phyloP scores from a whole-genome alignment of 2,113 vertebrate species.

The Zosterops pallidus region DNA sequence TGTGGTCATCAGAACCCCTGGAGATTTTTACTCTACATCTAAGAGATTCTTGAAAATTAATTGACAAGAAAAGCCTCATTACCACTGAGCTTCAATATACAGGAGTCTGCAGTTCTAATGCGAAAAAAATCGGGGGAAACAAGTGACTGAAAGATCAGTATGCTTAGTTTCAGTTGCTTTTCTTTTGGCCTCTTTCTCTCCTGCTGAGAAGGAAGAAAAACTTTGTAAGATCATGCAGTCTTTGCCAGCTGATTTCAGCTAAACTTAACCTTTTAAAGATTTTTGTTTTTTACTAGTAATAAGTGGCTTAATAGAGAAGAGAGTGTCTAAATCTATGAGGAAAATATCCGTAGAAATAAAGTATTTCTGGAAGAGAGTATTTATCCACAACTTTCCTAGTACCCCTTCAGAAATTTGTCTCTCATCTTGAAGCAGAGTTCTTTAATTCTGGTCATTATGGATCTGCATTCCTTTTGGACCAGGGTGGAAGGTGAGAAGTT shows the following conservation, averaged over 20 bases:
- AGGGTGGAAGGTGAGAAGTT: not conserved
- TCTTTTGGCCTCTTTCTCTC: not conserved
- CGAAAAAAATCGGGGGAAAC: not conserved
- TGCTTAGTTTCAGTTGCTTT: not conserved
- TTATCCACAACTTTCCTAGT: not conserved
- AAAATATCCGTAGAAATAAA: not conserved
- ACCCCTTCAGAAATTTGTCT: not conserved
- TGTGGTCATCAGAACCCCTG: not conserved
- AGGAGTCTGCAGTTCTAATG: not conserved
- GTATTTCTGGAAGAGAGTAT: not conserved
- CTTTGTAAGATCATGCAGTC: not conserved
- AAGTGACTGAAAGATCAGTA: not conserved
- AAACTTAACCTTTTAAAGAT: not conserved
- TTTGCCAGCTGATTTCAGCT: not conserved
- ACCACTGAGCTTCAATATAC: not conserved
- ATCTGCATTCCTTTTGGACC: not conserved
- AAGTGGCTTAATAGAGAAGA: not conserved
- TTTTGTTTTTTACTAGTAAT: not conserved
- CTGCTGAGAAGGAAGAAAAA: not conserved
- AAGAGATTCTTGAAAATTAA: constrained; percentile 1
- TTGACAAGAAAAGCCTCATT: constrained; percentile 5
- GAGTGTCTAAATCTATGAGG: not conserved
- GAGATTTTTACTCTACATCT: not conserved
- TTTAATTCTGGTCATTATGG: not conserved
- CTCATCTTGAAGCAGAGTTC: not conserved